Evolutionary conservation across 2,113 vertebrate species (phyloP).

Genomic region (Leucopsar rothschildi): DNA sequence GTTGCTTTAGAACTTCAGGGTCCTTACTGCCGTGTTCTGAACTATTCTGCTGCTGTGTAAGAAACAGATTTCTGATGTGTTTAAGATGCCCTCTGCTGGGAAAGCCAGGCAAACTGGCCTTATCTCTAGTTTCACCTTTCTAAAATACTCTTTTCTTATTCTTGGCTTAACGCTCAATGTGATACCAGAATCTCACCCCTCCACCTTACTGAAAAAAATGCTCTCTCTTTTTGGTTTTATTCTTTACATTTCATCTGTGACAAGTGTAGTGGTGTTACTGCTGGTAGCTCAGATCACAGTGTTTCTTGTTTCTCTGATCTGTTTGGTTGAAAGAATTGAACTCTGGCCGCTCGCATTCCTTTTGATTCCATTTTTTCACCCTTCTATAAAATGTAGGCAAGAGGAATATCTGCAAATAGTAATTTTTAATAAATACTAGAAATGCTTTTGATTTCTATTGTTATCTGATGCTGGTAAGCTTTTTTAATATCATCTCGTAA

Average conservation of each 20-base stretch:
- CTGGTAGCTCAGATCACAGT: background rate
- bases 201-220: background rate
- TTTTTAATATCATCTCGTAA: background rate
- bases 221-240: background rate
- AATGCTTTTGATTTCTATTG: background rate
- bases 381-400: background rate
- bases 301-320: background rate
- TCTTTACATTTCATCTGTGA: background rate
- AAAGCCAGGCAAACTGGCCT: slow-evolving; percentile 48
- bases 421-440: background rate
- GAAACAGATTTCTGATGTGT: slow-evolving; percentile 26
- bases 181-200: background rate
- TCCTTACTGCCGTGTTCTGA: background rate
- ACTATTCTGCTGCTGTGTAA: background rate
- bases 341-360: background rate
- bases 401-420: background rate
- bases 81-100: slow-evolving; percentile 79
- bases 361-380: background rate
- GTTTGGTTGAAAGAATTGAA: background rate
- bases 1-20: background rate
- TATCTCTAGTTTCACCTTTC: background rate
- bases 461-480: background rate
- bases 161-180: background rate
- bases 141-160: background rate
- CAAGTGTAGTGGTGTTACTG: background rate